A percentile compares a stretch with the other conserved stretches of the same genome.
phyloP scores from a whole-genome alignment of 2,888 invertebrate genomes.

The Melanostoma mellinum region DNA sequence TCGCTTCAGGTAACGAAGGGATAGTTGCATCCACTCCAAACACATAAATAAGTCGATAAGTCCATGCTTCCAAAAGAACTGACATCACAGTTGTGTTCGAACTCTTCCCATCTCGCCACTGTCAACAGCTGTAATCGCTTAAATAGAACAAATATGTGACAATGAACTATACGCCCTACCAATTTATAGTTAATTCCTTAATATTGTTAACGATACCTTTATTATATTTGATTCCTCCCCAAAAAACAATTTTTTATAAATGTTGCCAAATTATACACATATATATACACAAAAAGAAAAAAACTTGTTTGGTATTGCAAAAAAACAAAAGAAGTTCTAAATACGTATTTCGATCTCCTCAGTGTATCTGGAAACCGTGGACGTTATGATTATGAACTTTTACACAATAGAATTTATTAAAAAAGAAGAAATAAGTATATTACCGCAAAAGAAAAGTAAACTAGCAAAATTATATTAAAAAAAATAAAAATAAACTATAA shows the following conservation, averaged over 20 bases:
- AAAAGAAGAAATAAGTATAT: conserved; percentile 12
- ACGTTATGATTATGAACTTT: conserved; percentile 23
- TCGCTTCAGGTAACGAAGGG: too few relatives aligned
- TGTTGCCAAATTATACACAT: conserved; percentile 55
- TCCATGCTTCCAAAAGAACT: too few relatives aligned
- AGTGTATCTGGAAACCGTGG: conserved; percentile 30
- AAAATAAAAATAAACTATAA: conserved; percentile 20
- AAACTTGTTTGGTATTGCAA: not conserved
- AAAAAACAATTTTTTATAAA: conserved; percentile 54
- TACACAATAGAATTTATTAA: conserved; percentile 38
- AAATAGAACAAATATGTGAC: too few relatives aligned
- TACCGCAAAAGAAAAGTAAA: conserved; percentile 41
- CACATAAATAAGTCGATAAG: too few relatives aligned
- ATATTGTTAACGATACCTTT: conserved; percentile 36
- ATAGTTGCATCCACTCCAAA: too few relatives aligned
- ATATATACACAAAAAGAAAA: conserved; percentile 30
- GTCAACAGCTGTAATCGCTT: too few relatives aligned
- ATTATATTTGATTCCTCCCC: not conserved
- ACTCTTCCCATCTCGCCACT: too few relatives aligned
- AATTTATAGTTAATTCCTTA: not conserved
- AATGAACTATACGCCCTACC: too few relatives aligned
- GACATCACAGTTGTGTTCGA: too few relatives aligned
- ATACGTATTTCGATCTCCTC: conserved; percentile 35
- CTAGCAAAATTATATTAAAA: conserved; percentile 52
- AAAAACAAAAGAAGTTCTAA: conserved; percentile 37